These are phyloP conservation scores for Zalophus californianus DNA, from an alignment of 2,797 vertebrate genomes.

Conservation along the genomic window DNA sequence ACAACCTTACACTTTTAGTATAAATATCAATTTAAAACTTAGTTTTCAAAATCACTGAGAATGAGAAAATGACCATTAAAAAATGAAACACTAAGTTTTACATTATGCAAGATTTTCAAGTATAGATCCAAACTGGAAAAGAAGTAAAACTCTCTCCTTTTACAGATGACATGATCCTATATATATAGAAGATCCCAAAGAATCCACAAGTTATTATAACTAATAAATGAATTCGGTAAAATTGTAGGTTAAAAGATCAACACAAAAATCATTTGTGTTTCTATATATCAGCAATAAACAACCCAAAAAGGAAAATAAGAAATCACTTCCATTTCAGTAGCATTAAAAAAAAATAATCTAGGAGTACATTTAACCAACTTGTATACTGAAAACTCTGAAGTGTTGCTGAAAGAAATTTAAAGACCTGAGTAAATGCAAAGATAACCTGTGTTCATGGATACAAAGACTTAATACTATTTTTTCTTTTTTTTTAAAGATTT, in stretches of 20 bases:
- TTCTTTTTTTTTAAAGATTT: not conserved
- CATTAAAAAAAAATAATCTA: not conserved
- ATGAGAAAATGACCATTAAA: constrained; percentile 50
- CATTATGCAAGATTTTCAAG: not conserved
- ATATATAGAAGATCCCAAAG: constrained; percentile 12
- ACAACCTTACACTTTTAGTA: not conserved
- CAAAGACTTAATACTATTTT: not conserved
- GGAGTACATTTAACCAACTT: constrained; percentile 12
- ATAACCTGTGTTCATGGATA: not conserved
- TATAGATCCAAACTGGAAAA: constrained; percentile 41
- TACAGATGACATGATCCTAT: not conserved
- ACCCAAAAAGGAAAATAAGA: constrained; percentile 11
- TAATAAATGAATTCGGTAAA: constrained; percentile 32
- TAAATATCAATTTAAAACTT: not conserved
- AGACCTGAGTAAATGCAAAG: not conserved
- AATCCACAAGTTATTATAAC: not conserved
- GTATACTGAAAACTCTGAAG: not conserved
- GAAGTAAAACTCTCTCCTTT: constrained; percentile 25
- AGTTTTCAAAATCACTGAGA: constrained; percentile 52
- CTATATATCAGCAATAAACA: not conserved
- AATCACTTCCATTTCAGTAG: constrained; percentile 15
- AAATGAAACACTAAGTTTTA: constrained; percentile 54
- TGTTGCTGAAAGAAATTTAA: not conserved
- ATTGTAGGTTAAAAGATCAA: not conserved
- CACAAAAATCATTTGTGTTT: not conserved